A percentile compares a stretch with the other conserved stretches of the same genome.
phyloP scores from a whole-genome alignment of 2,888 invertebrate species.

The Sycophila texana region DNA sequence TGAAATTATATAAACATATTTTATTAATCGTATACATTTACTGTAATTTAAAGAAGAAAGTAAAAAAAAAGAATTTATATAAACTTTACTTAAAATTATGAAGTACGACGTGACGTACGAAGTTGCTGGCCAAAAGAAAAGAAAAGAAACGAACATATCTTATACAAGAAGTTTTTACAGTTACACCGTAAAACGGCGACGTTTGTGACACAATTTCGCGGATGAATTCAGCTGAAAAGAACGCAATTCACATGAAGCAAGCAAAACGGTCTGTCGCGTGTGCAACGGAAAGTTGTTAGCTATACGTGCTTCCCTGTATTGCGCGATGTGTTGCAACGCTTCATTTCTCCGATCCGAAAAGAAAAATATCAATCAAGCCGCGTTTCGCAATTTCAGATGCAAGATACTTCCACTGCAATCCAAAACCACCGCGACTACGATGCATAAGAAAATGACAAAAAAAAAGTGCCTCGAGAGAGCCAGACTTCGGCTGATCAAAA shows the following conservation, averaged over 20 bases:
- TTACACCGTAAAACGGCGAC: background rate
- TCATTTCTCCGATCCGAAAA: conserved; percentile 46
- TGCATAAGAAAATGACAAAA: conserved; percentile 20
- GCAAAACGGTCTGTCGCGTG: background rate
- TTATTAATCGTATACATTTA: no score
- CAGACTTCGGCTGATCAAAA: background rate
- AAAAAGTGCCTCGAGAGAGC: background rate
- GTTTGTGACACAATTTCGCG: background rate
- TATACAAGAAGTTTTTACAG: conserved; percentile 1
- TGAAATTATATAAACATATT: no score
- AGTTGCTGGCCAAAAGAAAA: no score
- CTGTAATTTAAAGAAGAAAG: no score
- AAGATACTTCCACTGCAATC: conserved; percentile 8
- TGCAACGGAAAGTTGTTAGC: conserved; percentile 3
- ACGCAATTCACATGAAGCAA: background rate
- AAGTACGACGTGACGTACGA: no score
- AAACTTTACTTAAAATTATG: no score
- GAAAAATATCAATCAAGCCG: conserved; percentile 39
- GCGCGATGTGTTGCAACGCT: conserved; percentile 19
- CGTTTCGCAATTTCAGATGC: conserved; percentile 45
- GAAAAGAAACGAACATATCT: no score
- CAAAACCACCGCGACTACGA: background rate
- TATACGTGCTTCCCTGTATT: background rate
- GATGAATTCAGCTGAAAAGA: background rate
- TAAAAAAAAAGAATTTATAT: no score